phyloP scores from a whole-genome alignment of 2,888 invertebrate species.

The Agrochola litura region DNA sequence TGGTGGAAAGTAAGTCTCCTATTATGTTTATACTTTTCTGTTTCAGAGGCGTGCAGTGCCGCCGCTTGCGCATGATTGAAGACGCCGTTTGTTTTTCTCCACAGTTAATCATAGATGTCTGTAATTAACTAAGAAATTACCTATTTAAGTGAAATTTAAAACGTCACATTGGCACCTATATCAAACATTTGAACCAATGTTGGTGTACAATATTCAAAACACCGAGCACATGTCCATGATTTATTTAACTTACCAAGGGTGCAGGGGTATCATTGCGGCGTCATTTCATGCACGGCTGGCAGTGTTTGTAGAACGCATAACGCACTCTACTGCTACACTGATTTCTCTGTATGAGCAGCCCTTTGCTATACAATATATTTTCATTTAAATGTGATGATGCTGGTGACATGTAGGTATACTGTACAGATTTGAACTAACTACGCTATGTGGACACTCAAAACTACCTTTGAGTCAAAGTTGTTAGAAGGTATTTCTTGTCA shows the following conservation, averaged over 20 bases:
- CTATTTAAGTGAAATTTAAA: neutral
- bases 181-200: conserved; percentile 11
- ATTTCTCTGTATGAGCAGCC: conserved; percentile 40
- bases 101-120: neutral
- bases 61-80: neutral
- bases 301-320: conserved; percentile 77
- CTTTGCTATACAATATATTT: conserved; percentile 35
- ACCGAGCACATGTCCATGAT: conserved; percentile 48
- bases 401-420: conserved; percentile 10
- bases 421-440: conserved; percentile 10
- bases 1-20: neutral
- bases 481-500: neutral
- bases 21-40: neutral
- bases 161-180: neutral
- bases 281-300: conserved; percentile 79
- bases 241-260: conserved; percentile 68
- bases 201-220: conserved; percentile 8
- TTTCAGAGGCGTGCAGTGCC: neutral
- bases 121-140: neutral
- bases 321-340: conserved; percentile 61
- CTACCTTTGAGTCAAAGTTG: neutral
- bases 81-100: neutral
- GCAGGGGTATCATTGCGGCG: conserved; percentile 80
- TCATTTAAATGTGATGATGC: conserved; percentile 28
- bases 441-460: too few species aligned